phyloP scores from a whole-genome alignment of 2,113 vertebrate species.

The Oreochromis niloticus region DNA sequence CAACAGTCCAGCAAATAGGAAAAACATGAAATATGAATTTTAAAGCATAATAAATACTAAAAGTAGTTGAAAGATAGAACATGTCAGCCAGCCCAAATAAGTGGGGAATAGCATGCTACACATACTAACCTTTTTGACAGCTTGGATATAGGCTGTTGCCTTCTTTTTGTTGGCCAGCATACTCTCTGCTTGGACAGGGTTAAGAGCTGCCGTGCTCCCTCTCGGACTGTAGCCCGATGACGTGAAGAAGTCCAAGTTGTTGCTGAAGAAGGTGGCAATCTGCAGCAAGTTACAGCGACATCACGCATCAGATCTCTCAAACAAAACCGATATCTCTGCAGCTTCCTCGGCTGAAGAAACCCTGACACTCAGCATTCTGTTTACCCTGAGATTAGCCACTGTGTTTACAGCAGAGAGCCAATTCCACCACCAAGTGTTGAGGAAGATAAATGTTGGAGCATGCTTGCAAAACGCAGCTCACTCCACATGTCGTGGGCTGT shows the following conservation, averaged over 20 bases:
- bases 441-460: conserved; percentile 6
- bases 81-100: background rate
- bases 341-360: background rate
- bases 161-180: conserved; percentile 92
- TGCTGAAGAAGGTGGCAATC: conserved; percentile 94
- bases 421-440: conserved; percentile 1
- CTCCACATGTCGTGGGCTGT: background rate
- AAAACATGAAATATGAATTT: background rate
- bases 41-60: background rate
- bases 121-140: conserved; percentile 82
- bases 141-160: conserved; percentile 81
- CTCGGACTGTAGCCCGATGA: conserved; percentile 82
- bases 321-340: background rate
- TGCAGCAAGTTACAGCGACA: conserved; percentile 51
- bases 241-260: conserved; percentile 90
- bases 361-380: background rate
- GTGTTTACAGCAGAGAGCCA: background rate
- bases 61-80: background rate
- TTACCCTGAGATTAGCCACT: background rate
- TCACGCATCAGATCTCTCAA: background rate
- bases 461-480: background rate
- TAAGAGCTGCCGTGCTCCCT: conserved; percentile 74
- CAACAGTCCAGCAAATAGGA: background rate
- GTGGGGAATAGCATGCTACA: background rate
- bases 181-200: conserved; percentile 83